Evolutionary conservation across 2,113 vertebrate species (phyloP).

Genomic region (Oreochromis tanganicae): DNA sequence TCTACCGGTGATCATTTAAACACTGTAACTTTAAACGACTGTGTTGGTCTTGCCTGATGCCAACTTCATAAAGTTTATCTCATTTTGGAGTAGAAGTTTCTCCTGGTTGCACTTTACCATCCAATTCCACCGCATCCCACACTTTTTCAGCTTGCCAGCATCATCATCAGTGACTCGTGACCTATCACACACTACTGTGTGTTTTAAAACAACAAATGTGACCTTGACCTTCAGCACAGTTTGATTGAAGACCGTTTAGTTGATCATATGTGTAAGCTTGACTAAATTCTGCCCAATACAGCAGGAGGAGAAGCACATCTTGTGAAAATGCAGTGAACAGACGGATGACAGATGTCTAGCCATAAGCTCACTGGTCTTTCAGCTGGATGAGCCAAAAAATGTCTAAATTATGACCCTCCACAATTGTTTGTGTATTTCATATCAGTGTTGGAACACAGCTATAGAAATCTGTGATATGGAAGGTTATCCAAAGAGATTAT

Average conservation of each 20-base stretch:
- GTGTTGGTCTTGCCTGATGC: too few relatives aligned
- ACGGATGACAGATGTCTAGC: neutral
- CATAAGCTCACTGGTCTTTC: neutral
- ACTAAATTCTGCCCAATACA: neutral
- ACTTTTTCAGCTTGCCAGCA: too few relatives aligned
- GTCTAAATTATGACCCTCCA: neutral
- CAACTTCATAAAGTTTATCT: too few relatives aligned
- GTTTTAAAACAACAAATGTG: neutral
- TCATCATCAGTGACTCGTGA: too few relatives aligned
- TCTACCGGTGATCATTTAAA: neutral
- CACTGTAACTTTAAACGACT: neutral
- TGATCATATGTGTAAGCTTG: neutral
- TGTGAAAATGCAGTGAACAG: neutral
- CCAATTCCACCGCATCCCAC: too few relatives aligned
- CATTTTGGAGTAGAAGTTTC: too few relatives aligned
- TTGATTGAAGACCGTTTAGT: neutral
- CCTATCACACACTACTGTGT: neutral
- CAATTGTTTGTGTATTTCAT: neutral
- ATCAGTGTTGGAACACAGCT: neutral
- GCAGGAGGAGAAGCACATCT: neutral
- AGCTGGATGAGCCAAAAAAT: neutral
- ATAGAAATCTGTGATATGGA: neutral
- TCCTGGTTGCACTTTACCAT: too few relatives aligned
- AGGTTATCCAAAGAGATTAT: neutral
- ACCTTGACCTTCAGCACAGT: neutral